Percentiles rank a stretch among this genome's conserved stretches.
Evolutionary conservation across 2,797 vertebrate genomes (phyloP).

Genomic region (Trichosurus vulpecula): DNA sequence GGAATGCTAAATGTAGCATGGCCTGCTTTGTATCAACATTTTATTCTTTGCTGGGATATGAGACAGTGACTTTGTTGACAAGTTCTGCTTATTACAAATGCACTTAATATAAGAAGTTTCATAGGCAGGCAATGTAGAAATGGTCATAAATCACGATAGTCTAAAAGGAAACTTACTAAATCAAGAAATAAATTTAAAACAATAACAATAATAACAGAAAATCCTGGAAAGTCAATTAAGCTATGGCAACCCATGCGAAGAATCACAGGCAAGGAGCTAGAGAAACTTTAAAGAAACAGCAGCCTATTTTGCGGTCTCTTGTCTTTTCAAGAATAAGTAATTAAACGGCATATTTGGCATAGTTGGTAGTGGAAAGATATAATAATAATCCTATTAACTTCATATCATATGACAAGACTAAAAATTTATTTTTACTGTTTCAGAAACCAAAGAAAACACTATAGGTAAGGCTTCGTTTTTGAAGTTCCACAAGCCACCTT

Average conservation of each 20-base stretch:
- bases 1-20: conserved; percentile 37
- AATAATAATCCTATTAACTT: too few relatives aligned
- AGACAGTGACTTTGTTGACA: conserved; percentile 36
- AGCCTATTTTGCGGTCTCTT: not conserved
- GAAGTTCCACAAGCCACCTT: too few relatives aligned
- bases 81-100: conserved; percentile 43
- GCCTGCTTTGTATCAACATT: conserved; percentile 49
- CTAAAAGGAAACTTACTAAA: conserved; percentile 12
- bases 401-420: too few relatives aligned
- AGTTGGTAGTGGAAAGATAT: too few relatives aligned
- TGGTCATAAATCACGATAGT: not conserved
- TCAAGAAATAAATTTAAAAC: conserved; percentile 36
- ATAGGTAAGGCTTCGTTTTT: too few relatives aligned
- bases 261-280: not conserved
- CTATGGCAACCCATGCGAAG: not conserved
- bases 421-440: too few relatives aligned
- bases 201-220: not conserved
- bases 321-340: too few relatives aligned
- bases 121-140: conserved; percentile 55
- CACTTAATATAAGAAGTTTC: conserved; percentile 57
- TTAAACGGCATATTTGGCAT: too few relatives aligned
- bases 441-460: too few relatives aligned
- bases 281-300: not conserved
- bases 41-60: conserved; percentile 41
- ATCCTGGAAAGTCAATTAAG: conserved; percentile 12